Conservation (phyloP, 2,113 vertebrate genomes). For the Pseudorhombus dupliciocellatus region DNA sequence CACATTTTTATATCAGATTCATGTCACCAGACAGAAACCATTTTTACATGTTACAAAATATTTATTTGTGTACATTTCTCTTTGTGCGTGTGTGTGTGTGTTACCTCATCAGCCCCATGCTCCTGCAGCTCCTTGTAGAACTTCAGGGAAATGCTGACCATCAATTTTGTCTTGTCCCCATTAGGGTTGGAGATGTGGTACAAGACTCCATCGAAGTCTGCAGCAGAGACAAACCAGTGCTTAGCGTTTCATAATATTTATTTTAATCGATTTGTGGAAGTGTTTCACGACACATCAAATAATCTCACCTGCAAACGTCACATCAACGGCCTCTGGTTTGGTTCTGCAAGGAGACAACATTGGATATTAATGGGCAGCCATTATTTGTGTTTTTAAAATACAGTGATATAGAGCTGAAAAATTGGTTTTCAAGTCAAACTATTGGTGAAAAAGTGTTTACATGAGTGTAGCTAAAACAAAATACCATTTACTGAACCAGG, state of each 20-base stretch:
- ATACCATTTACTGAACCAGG: too few species aligned
- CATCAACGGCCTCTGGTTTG: conserved; percentile 97
- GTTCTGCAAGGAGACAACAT: conserved; percentile 82
- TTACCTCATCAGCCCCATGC: conserved; percentile 95
- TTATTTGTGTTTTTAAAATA: not conserved
- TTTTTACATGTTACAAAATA: not conserved
- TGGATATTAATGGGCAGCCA: not conserved
- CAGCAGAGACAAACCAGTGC: not conserved
- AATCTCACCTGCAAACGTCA: conserved; percentile 96
- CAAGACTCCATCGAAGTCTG: conserved; percentile 98
- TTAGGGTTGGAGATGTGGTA: conserved; percentile 99
- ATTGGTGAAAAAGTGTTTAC: too few species aligned
- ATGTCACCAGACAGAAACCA: too few species aligned
- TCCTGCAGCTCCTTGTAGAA: conserved; percentile 99
- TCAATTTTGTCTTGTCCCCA: conserved; percentile 98
- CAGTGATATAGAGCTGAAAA: too few species aligned
- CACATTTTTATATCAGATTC: not conserved
- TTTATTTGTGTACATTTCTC: not conserved
- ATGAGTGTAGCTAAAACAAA: too few species aligned
- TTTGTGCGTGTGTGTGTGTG: conserved; percentile 7
- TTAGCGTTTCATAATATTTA: too few species aligned
- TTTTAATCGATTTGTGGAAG: too few species aligned
- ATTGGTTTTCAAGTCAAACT: too few species aligned
- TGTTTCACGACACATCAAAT: not conserved
- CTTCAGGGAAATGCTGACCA: conserved; percentile 99